These are phyloP conservation scores for Daktulosphaira vitifoliae DNA, from an alignment of 1,140 invertebrate species.

Conservation along the genomic window DNA sequence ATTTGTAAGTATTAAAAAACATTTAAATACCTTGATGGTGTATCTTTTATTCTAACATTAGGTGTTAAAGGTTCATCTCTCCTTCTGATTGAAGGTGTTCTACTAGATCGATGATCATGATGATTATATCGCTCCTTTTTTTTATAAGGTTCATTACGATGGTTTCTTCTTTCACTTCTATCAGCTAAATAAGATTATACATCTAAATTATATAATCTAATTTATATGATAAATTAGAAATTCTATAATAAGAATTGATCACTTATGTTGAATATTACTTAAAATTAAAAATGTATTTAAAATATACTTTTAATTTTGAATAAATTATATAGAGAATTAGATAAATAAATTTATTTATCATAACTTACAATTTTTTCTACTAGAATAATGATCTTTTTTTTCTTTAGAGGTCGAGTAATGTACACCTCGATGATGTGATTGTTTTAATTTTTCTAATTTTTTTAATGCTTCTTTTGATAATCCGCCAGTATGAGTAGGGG, in stretches of 20 bases:
- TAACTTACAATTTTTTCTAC: conserved; percentile 34
- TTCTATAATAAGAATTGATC: too few species aligned
- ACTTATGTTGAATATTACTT: too few species aligned
- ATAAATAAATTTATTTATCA: too few species aligned
- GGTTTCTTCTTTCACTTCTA: conserved; percentile 37
- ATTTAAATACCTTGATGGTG: conserved; percentile 47
- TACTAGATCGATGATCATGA: conserved; percentile 23
- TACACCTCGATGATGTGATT: conserved; percentile 49
- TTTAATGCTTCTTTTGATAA: conserved; percentile 69
- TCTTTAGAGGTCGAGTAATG: conserved; percentile 42
- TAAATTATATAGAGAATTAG: too few species aligned
- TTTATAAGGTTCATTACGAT: conserved; percentile 37
- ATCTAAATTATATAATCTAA: neutral
- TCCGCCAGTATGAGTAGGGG: conserved; percentile 86
- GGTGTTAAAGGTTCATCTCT: conserved; percentile 77
- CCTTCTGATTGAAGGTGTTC: conserved; percentile 57
- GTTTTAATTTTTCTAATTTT: conserved; percentile 56
- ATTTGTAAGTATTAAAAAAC: neutral
- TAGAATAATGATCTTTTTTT: conserved; percentile 19
- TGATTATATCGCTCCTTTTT: conserved; percentile 45
- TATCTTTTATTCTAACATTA: conserved; percentile 56
- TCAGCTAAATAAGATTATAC: conserved; percentile 2
- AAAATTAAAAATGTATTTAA: too few species aligned
- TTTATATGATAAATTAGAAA: conserved; percentile 1
- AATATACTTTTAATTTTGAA: too few species aligned